Evolutionary conservation across 2,113 vertebrate genomes (phyloP), one percentile per base, ranked within the genome.

Genomic region (Ammodytes marinus): DNA sequence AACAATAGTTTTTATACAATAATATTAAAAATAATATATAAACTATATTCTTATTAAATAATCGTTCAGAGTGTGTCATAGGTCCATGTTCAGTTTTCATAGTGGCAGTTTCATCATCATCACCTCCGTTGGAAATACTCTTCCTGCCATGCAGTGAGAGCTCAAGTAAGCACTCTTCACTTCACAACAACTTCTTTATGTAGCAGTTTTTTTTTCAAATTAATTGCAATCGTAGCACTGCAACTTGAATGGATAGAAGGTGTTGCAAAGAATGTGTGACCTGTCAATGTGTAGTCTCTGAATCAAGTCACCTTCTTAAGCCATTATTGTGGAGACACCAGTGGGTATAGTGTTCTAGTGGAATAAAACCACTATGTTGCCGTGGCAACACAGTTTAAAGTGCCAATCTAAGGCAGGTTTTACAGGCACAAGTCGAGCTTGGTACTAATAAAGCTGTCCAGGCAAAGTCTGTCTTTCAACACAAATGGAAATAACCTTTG

Each of bases 351-450:
- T 7, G n/a, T 47, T 63, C n/a, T 52, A 40, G 45, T 37, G 19
- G 55, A 60, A 39, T 70, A 55, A 71, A 64, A 71, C 58, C 49
- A 35, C 12, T 13, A 6, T 39, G 43, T 64, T 78, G 13, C 54
- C 65, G 8, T 35, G 47, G 39, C 10, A 52, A 77, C 46, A 53
- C 35, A 13, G 14, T 59, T 50, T 40, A 37, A 60, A 13, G 13
- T 39, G 43, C 46, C n/a, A 17, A 17, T 60, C 7, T 14, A 40
- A 45, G 42, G 13, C 66, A 6, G 13, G 46, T 4, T 66, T 58
- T 50, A 58, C 43, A 43, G 55, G 37, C 8, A 61, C 45, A 61
- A 45, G 27, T 78, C 76, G 39, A 54, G 19, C 19, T 14, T 27
- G 37, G 4, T 6, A 42, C 12, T 27, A 50, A n/a, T 49, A 2